Conservation (phyloP, 2,113 vertebrate species). For the Uria lomvia region DNA sequence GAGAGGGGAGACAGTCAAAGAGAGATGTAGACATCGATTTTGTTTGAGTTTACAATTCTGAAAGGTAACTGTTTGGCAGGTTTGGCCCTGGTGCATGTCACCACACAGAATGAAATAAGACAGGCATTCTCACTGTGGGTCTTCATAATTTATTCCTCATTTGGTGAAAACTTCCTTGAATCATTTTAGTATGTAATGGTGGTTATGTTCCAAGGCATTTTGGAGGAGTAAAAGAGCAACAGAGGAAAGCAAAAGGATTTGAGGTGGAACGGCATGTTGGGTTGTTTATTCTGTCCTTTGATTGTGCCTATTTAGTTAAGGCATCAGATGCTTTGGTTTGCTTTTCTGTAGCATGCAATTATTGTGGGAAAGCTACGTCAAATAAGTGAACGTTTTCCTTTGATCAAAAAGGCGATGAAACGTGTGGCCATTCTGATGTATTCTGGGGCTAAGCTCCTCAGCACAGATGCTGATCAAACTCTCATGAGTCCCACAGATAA, state of each 20-base stretch:
- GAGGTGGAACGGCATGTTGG: not conserved
- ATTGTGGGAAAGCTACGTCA: conserved; percentile 33
- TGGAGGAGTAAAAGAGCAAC: not conserved
- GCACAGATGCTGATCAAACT: conserved; percentile 11
- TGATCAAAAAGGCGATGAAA: conserved; percentile 23
- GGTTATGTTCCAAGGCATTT: not conserved
- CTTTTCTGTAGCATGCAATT: conserved; percentile 19
- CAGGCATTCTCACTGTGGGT: not conserved
- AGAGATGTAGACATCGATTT: not conserved
- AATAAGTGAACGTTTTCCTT: conserved; percentile 20
- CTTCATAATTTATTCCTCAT: not conserved
- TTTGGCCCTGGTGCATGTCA: not conserved
- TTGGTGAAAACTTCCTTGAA: not conserved
- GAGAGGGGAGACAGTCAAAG: not conserved
- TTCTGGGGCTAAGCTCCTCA: not conserved
- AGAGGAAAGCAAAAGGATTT: conserved; percentile 17
- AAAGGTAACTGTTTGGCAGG: not conserved
- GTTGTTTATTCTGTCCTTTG: conserved; percentile 30
- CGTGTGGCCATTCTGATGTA: conserved; percentile 34
- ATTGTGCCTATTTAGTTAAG: conserved; percentile 26
- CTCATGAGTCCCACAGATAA: not conserved
- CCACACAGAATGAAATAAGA: not conserved
- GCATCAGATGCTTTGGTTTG: conserved; percentile 28
- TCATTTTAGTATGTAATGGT: not conserved
- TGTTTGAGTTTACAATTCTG: not conserved